Evolutionary conservation across 2,888 invertebrate species (phyloP).

Genomic region (Aphodius sticticus): DNA sequence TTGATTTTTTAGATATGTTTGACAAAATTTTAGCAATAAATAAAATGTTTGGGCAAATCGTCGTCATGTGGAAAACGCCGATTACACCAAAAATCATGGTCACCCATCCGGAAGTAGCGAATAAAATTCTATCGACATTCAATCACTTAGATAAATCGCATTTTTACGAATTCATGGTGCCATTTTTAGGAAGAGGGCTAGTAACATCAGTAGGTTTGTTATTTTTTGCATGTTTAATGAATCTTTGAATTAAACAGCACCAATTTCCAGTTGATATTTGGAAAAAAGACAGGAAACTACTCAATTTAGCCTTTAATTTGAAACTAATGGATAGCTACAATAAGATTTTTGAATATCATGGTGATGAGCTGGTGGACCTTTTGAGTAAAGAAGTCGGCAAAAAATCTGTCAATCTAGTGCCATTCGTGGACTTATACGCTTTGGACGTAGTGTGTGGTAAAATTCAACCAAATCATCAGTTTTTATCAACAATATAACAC

Average conservation of each 20-base stretch:
- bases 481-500: neutral
- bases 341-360: slow-evolving; percentile 58
- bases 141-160: slow-evolving; percentile 15
- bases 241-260: neutral
- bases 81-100: slow-evolving; percentile 18
- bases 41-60: slow-evolving; percentile 7
- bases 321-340: slow-evolving; percentile 59
- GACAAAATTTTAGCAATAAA: slow-evolving; percentile 17
- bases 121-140: slow-evolving; percentile 5
- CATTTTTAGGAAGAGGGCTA: slow-evolving; percentile 15
- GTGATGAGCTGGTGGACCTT: slow-evolving; percentile 56
- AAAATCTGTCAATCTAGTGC: slow-evolving; percentile 49
- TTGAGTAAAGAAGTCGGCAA: slow-evolving; percentile 37
- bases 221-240: neutral
- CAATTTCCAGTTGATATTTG: slow-evolving; percentile 50
- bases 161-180: slow-evolving; percentile 5
- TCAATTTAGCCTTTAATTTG: slow-evolving; percentile 61
- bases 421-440: slow-evolving; percentile 29
- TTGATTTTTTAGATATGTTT: slow-evolving; percentile 15
- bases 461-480: neutral
- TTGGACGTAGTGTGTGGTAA: slow-evolving; percentile 33
- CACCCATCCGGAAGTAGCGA: slow-evolving; percentile 9
- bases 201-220: neutral
- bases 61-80: slow-evolving; percentile 8
- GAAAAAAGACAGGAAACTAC: slow-evolving; percentile 58